phyloP scores from a whole-genome alignment of 2,113 vertebrate genomes.

The Upupa epops region DNA sequence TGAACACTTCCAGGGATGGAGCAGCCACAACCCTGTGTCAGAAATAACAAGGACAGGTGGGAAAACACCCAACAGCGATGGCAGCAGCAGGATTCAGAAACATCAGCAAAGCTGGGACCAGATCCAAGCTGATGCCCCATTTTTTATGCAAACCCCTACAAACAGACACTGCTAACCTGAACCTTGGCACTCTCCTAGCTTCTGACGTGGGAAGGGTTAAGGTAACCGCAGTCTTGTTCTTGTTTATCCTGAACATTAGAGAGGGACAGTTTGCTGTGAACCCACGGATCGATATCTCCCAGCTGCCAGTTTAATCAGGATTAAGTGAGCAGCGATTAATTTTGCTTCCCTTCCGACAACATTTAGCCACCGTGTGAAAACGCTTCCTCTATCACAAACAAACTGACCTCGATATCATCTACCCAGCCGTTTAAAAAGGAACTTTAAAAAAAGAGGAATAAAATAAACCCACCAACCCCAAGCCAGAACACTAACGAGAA shows the following conservation, averaged over 20 bases:
- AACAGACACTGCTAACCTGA: not conserved
- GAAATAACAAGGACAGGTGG: not conserved
- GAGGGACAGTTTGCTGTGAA: conserved; percentile 30
- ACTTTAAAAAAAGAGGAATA: not conserved
- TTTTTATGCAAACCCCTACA: not conserved
- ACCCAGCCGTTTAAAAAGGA: not conserved
- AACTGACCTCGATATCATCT: conserved; percentile 14
- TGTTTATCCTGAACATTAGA: conserved; percentile 4
- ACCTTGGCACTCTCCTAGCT: not conserved
- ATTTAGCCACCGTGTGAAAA: conserved; percentile 19
- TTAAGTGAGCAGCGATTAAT: conserved; percentile 47
- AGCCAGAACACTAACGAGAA: not conserved
- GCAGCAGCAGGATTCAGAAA: not conserved
- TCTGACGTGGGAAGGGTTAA: not conserved
- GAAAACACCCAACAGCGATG: rapidly evolving
- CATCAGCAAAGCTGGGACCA: not conserved
- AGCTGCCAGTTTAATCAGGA: conserved; percentile 59
- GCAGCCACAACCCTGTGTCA: not conserved
- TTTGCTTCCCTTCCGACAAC: conserved; percentile 34
- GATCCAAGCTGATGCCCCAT: not conserved
- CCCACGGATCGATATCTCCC: conserved; percentile 37
- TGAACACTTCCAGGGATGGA: too few species aligned
- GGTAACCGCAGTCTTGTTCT: not conserved
- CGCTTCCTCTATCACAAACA: conserved; percentile 14
- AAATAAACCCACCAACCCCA: not conserved